Evolutionary conservation across 2,888 invertebrate species (phyloP).

Genomic region (Acanthacorydalis orientalis): DNA sequence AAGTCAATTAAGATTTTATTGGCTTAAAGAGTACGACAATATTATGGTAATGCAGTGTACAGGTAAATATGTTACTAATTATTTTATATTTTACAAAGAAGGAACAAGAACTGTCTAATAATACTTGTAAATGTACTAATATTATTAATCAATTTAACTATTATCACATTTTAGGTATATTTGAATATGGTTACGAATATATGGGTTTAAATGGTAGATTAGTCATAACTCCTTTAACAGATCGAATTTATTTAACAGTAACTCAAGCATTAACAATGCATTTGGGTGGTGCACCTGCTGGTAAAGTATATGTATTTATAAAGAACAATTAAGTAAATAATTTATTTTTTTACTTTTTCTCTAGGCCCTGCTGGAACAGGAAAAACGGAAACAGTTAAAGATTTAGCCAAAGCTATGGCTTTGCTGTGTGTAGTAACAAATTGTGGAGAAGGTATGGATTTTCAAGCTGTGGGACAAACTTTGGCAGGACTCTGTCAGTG

Average conservation of each 20-base stretch:
- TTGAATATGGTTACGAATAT: constrained; percentile 89
- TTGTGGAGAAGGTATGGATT: constrained; percentile 90
- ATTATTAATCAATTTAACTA: not conserved
- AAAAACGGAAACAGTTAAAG: constrained; percentile 85
- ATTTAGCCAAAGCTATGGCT: constrained; percentile 78
- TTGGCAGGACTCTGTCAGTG: constrained; percentile 65
- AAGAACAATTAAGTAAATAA: not conserved
- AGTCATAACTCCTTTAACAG: constrained; percentile 84
- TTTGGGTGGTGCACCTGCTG: constrained; percentile 81
- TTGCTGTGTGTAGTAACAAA: constrained; percentile 73
- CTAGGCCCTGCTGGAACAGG: constrained; percentile 64
- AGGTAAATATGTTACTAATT: constrained; percentile 25
- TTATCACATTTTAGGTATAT: constrained; percentile 36
- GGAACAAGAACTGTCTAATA: not conserved
- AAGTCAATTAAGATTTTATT: constrained; percentile 82
- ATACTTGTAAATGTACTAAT: too few relatives aligned
- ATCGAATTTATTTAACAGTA: constrained; percentile 81
- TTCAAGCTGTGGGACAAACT: constrained; percentile 61
- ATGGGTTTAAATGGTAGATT: constrained; percentile 86
- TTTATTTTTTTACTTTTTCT: not conserved
- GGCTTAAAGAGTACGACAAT: constrained; percentile 68
- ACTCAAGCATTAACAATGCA: constrained; percentile 87
- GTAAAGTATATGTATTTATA: constrained; percentile 18
- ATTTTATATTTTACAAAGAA: not conserved
- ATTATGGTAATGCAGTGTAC: constrained; percentile 72